phyloP scores from a whole-genome alignment of 2,888 invertebrate genomes.

The Agrochola lychnidis region DNA sequence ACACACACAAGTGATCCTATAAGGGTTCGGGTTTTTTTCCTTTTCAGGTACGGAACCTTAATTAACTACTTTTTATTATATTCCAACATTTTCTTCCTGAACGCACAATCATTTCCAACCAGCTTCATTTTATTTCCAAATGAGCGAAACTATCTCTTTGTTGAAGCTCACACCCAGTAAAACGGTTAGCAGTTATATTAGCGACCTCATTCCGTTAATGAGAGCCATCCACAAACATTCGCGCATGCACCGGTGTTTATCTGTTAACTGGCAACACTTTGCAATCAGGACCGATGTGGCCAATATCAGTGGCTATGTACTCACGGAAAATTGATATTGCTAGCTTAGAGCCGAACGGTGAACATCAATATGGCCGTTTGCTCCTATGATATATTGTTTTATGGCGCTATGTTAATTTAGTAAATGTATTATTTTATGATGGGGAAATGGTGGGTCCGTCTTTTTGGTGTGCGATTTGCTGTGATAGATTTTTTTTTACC shows the following conservation, averaged over 20 bases:
- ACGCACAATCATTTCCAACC: slow-evolving; percentile 32
- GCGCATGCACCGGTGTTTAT: slow-evolving; percentile 80
- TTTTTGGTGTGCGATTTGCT: background rate
- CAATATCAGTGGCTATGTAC: slow-evolving; percentile 67
- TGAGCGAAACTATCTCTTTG: slow-evolving; percentile 56
- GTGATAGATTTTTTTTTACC: background rate
- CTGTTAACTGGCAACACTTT: slow-evolving; percentile 81
- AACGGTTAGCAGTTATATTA: slow-evolving; percentile 76
- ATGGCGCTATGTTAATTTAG: background rate
- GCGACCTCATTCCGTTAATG: slow-evolving; percentile 85
- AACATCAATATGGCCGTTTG: slow-evolving; percentile 28
- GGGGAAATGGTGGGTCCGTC: too few species aligned
- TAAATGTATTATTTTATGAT: background rate
- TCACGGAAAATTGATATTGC: slow-evolving; percentile 68
- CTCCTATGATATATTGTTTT: slow-evolving; percentile 46
- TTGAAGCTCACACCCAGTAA: slow-evolving; percentile 42
- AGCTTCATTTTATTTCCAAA: slow-evolving; percentile 28
- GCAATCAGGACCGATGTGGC: slow-evolving; percentile 79
- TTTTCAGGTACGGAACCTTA: too few species aligned
- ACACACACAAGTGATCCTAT: too few species aligned
- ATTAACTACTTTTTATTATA: background rate
- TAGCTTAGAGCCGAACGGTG: slow-evolving; percentile 55
- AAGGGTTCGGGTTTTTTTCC: too few species aligned
- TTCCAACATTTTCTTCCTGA: slow-evolving; percentile 1
- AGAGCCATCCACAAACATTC: slow-evolving; percentile 87